Evolutionary conservation across 2,888 invertebrate species (phyloP), one percentile per base, ranked within the genome.

Genomic region (Metopia argyrocephala): DNA sequence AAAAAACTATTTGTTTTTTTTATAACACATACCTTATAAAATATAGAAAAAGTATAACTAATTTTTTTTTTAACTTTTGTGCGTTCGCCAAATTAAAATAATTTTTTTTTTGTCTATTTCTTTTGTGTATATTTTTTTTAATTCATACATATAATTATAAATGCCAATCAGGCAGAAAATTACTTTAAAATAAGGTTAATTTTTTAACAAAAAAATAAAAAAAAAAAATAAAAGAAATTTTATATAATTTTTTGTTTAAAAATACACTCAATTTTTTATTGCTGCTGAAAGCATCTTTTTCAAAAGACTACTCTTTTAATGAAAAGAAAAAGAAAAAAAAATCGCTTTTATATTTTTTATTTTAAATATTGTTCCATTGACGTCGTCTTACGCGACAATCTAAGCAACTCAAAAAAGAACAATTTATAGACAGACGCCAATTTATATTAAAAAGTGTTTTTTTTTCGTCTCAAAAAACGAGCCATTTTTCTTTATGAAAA

Each of bases 91-190:
- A n/a, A n/a, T n/a, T n/a, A n/a, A n/a, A n/a, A n/a, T n/a, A n/a
- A n/a, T n/a, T n/a, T n/a, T n/a, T 31, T 31, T 31, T 28, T 28
- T 31, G 5, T 31, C 28, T 31, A 31, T 31, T 5, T 9, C 28
- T 7, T 31, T 5, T 31, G 9, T 31, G 5, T 3, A 31, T 31
- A 31, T 3, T 3, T 45, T 62, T 64, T 69, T 71, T 68, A 38
- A 23, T 48, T 27, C 45, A 28, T 62, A 18, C 78, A 85, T 85
- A 84, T 85, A 86, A 86, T 87, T 87, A 86, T 85, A 86, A 86
- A 87, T 87, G 86, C 86, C 84, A 86, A 87, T 86, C 87, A 87
- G 85, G 87, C 87, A 86, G 85, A 86, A 87, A 88, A 87, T 86
- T 86, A 85, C 84, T 85, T 85, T 73, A 76, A 73, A 79, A 73